These are phyloP conservation scores for Hemicordylus capensis DNA, from an alignment of 2,113 vertebrate species.

Conservation along the genomic window DNA sequence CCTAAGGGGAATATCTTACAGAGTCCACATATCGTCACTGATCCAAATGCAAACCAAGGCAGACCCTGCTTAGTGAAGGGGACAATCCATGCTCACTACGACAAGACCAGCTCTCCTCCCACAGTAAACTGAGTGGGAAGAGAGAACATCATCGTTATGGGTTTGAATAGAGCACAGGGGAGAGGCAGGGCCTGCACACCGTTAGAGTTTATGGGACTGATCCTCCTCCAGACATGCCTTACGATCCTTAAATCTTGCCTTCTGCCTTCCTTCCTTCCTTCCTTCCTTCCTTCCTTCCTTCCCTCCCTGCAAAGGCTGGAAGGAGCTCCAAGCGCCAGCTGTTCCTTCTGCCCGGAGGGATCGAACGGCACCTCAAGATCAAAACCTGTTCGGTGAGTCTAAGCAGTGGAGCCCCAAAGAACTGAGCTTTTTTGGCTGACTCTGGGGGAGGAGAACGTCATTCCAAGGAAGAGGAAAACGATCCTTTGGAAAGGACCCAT, in stretches of 20 bases:
- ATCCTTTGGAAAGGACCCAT: too few relatives aligned
- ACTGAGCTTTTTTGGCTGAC: too few relatives aligned
- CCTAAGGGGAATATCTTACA: too few relatives aligned
- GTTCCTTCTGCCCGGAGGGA: slow-evolving; percentile 91
- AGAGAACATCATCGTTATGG: not conserved
- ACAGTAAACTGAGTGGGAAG: not conserved
- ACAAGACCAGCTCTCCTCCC: too few relatives aligned
- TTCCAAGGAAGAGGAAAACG: too few relatives aligned
- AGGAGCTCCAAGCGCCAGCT: slow-evolving; percentile 96
- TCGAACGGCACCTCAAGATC: slow-evolving; percentile 94
- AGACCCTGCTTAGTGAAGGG: too few relatives aligned
- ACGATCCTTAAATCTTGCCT: not conserved
- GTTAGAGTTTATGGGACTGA: too few relatives aligned
- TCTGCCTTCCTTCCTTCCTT: not conserved
- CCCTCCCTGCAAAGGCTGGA: slow-evolving; percentile 80
- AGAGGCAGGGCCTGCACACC: too few relatives aligned
- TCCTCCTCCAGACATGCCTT: not conserved
- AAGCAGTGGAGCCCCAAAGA: not conserved
- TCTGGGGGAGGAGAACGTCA: not conserved
- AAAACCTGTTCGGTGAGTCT: slow-evolving; percentile 92
- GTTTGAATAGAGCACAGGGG: not conserved
- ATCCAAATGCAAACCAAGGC: too few relatives aligned
- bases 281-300: not conserved
- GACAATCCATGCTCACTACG: too few relatives aligned
- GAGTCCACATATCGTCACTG: too few relatives aligned